Conservation (phyloP, 1,140 invertebrate species). For the Anastrepha ludens region DNA sequence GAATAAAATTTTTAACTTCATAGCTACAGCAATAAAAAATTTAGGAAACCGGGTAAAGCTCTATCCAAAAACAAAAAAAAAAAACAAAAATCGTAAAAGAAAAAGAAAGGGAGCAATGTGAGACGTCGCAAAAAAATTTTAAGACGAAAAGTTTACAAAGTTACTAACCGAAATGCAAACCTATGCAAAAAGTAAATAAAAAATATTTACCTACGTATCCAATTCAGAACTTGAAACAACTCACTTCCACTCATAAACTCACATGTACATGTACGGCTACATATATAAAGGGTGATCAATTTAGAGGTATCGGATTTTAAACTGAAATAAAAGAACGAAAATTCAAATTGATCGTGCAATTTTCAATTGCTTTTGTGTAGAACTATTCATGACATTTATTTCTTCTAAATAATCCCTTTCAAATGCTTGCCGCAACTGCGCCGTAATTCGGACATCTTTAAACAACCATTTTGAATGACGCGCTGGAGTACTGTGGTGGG, state of each 20-base stretch:
- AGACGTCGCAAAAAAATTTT: neutral
- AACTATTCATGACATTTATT: too few relatives aligned
- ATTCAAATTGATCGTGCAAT: too few relatives aligned
- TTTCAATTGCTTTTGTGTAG: too few relatives aligned
- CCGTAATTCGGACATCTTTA: too few relatives aligned
- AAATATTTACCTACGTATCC: neutral
- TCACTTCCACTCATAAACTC: neutral
- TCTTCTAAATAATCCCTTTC: too few relatives aligned
- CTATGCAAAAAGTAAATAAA: neutral
- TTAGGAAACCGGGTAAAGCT: neutral
- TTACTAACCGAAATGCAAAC: conserved; percentile 38
- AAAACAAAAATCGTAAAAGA: neutral
- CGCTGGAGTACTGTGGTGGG: too few relatives aligned
- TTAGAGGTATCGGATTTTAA: too few relatives aligned
- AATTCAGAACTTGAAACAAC: neutral
- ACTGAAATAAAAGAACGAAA: too few relatives aligned
- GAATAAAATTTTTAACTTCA: conserved; percentile 31
- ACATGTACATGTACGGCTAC: neutral
- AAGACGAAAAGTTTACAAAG: neutral
- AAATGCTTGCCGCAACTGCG: too few relatives aligned
- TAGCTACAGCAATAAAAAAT: neutral
- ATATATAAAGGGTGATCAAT: neutral
- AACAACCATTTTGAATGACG: too few relatives aligned
- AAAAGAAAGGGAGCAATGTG: too few relatives aligned
- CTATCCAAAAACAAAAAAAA: neutral